A percentile compares a stretch with the other conserved stretches of the same genome.
Conservation (phyloP, 1,140 invertebrate genomes). For the Bombus sylvicola region DNA sequence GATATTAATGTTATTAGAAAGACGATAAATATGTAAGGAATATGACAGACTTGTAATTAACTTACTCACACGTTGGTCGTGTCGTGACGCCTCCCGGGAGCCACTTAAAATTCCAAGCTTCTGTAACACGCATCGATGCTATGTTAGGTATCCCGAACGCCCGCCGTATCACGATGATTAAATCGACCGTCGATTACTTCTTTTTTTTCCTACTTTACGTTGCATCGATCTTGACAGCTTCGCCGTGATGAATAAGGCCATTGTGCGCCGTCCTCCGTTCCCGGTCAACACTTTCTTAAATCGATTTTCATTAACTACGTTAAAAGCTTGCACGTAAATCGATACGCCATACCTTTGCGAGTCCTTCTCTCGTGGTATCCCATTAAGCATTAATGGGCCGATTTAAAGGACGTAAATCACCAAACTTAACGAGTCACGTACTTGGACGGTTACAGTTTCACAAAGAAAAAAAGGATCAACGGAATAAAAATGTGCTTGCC, state of each 20-base stretch:
- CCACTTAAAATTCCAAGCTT: conserved; percentile 20
- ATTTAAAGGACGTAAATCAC: conserved; percentile 2
- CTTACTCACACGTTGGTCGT: conserved; percentile 5
- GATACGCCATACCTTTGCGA: not conserved
- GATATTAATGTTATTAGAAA: conserved; percentile 11
- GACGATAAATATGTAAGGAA: conserved; percentile 9
- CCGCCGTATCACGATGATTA: conserved; percentile 7
- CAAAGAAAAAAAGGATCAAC: not conserved
- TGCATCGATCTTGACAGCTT: not conserved
- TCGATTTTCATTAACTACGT: conserved; percentile 1
- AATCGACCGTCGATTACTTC: not conserved
- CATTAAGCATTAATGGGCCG: not conserved
- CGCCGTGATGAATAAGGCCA: not conserved
- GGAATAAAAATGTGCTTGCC: not conserved
- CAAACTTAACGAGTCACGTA: not conserved
- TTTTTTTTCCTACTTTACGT: not conserved
- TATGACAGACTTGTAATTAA: conserved; percentile 13
- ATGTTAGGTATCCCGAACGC: too few species aligned
- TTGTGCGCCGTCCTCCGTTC: not conserved
- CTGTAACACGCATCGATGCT: conserved; percentile 19
- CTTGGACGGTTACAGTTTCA: not conserved
- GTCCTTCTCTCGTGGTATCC: not conserved
- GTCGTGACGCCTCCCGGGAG: not conserved
- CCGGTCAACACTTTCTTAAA: not conserved
- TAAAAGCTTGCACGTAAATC: not conserved